These are phyloP conservation scores for Melanotaenia duboulayi DNA, from an alignment of 2,113 vertebrate genomes.

Conservation along the genomic window DNA sequence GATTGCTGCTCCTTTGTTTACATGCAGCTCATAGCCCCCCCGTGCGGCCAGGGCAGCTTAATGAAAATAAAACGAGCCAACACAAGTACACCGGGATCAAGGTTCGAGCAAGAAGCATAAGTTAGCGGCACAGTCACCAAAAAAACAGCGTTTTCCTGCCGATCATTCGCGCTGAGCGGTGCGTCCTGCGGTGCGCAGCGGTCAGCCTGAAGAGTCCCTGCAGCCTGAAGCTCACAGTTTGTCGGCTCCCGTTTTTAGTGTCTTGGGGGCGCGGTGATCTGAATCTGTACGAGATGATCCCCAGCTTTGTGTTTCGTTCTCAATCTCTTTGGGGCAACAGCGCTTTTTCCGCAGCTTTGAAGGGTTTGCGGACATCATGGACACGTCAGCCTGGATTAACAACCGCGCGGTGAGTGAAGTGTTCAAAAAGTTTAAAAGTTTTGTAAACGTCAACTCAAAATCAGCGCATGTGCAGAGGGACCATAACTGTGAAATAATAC, in stretches of 20 bases:
- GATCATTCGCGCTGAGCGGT: too few relatives aligned
- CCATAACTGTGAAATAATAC: not conserved
- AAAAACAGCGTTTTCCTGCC: too few relatives aligned
- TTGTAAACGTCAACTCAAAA: not conserved
- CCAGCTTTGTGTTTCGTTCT: slow-evolving; percentile 17
- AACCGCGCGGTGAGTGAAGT: slow-evolving; percentile 62
- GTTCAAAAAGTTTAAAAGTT: not conserved
- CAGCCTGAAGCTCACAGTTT: not conserved
- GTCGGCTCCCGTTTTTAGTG: not conserved
- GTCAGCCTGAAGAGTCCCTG: not conserved
- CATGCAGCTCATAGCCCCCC: too few relatives aligned
- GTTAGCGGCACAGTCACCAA: too few relatives aligned
- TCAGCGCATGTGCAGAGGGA: not conserved
- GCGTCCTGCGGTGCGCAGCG: too few relatives aligned
- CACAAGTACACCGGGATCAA: too few relatives aligned
- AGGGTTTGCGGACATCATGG: slow-evolving; percentile 33
- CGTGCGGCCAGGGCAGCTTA: too few relatives aligned
- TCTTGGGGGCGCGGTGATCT: not conserved
- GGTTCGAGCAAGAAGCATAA: too few relatives aligned
- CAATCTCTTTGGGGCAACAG: slow-evolving; percentile 17
- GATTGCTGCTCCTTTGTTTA: too few relatives aligned
- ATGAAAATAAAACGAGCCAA: too few relatives aligned
- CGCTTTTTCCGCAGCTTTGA: not conserved
- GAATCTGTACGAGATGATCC: slow-evolving; percentile 49
- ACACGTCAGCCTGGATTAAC: slow-evolving; percentile 4